A percentile compares a stretch with the other conserved stretches of the same genome.
Evolutionary conservation across 92 coral and sea anemone species (phyloP).

Genomic region (Umimayanthus chanpuru): DNA sequence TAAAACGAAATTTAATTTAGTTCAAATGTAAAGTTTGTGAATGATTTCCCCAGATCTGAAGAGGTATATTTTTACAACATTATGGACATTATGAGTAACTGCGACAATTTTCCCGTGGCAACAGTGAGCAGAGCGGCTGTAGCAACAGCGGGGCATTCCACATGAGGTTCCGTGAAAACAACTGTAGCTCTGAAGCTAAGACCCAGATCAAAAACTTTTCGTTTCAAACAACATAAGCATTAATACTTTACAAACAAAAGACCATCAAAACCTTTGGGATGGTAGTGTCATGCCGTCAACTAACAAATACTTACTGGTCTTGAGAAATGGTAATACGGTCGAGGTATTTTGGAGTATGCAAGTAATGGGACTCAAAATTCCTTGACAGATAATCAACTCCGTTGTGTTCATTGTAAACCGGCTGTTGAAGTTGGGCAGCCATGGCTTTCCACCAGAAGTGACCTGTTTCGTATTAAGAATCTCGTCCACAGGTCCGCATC

Average conservation of each 20-base stretch:
- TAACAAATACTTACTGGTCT: constrained; percentile 71
- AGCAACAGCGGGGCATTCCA: background rate
- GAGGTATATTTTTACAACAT: background rate
- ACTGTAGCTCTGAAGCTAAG: background rate
- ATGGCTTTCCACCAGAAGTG: constrained; percentile 14
- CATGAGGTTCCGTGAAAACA: background rate
- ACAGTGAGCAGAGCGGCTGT: background rate
- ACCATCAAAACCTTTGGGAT: background rate
- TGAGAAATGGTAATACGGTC: constrained; percentile 88
- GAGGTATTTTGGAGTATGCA: constrained; percentile 81
- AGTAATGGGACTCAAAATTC: constrained; percentile 87
- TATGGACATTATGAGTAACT: background rate
- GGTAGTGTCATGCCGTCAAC: background rate
- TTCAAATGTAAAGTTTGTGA: background rate
- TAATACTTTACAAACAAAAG: background rate
- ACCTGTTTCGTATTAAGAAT: background rate
- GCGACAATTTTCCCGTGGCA: background rate
- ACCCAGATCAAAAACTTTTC: background rate
- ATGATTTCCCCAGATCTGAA: background rate
- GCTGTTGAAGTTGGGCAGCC: constrained; percentile 67
- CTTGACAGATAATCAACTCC: constrained; percentile 90
- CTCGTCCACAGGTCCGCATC: background rate
- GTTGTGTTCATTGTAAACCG: constrained; percentile 67
- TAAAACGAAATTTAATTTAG: no score
- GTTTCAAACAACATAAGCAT: no score